These are phyloP conservation scores for Prunella fulvescens DNA, from an alignment of 2,113 vertebrate genomes.

Conservation along the genomic window DNA sequence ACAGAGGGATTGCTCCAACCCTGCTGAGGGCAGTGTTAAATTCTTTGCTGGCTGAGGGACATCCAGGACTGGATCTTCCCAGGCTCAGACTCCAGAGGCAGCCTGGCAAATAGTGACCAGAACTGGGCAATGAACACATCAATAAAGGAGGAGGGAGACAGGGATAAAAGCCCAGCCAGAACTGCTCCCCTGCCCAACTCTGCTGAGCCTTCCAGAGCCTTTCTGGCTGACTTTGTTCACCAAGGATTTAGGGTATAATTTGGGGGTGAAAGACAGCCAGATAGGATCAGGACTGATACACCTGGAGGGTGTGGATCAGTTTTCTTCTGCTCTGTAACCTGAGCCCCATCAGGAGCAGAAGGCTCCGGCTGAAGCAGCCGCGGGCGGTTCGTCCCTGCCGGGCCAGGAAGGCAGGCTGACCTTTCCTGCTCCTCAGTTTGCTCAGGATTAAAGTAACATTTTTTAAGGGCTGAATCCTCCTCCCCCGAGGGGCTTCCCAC, in stretches of 20 bases:
- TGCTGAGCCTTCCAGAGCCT: not conserved
- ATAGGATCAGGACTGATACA: constrained; percentile 47
- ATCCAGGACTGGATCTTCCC: not conserved
- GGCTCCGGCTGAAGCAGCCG: not conserved
- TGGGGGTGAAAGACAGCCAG: constrained; percentile 41
- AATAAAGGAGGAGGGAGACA: not conserved
- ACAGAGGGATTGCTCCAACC: not conserved
- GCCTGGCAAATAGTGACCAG: not conserved
- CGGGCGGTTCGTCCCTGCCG: not conserved
- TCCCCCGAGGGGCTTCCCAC: not conserved
- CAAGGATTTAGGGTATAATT: constrained; percentile 28
- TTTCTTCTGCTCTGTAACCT: constrained; percentile 36
- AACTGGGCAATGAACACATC: not conserved
- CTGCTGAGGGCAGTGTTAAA: not conserved
- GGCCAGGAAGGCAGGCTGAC: constrained; percentile 15
- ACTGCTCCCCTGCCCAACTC: not conserved
- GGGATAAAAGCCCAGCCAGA: not conserved
- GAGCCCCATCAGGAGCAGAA: not conserved
- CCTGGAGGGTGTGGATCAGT: not conserved
- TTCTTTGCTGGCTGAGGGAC: fast-evolving
- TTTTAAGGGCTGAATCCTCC: not conserved
- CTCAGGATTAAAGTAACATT: constrained; percentile 52
- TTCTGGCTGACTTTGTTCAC: constrained; percentile 20
- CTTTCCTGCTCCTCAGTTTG: constrained; percentile 27
- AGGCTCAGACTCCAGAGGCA: not conserved